These are phyloP conservation scores for Arion vulgaris DNA, from an alignment of 1,140 invertebrate genomes.

Conservation along the genomic window DNA sequence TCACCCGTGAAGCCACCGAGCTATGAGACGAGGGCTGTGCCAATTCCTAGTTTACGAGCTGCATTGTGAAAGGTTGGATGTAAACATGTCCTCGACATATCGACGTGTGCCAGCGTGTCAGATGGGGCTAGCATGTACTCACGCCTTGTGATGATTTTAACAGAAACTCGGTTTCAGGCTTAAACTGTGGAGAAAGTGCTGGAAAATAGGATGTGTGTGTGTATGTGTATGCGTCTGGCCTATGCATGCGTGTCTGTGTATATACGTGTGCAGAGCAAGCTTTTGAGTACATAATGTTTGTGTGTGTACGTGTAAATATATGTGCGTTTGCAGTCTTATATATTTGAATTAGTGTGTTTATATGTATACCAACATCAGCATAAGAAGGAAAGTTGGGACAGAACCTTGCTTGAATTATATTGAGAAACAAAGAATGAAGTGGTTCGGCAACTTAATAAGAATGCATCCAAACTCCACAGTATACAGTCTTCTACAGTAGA, in stretches of 20 bases:
- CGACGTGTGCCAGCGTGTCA: slow-evolving; percentile 15
- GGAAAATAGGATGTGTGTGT: background rate
- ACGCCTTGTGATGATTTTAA: background rate
- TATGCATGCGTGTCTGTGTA: too few relatives aligned
- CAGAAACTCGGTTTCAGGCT: background rate
- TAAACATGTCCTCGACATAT: background rate
- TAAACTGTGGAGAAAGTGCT: background rate
- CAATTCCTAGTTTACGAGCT: background rate
- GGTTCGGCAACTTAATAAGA: too few relatives aligned
- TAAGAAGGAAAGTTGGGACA: too few relatives aligned
- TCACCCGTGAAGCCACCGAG: background rate
- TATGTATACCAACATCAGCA: too few relatives aligned
- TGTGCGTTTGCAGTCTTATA: too few relatives aligned
- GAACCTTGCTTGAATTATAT: too few relatives aligned
- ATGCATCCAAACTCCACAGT: too few relatives aligned
- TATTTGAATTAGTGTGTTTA: too few relatives aligned
- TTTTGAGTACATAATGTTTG: background rate
- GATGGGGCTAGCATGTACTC: background rate
- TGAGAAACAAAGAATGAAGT: too few relatives aligned
- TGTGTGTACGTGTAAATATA: background rate
- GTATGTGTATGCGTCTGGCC: background rate
- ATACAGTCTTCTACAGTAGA: too few relatives aligned
- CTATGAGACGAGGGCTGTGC: background rate
- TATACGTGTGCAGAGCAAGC: too few relatives aligned
- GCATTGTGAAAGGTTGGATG: background rate